Evolutionary conservation across 2,888 invertebrate species (phyloP).

Genomic region (Hanleya hanleyi): DNA sequence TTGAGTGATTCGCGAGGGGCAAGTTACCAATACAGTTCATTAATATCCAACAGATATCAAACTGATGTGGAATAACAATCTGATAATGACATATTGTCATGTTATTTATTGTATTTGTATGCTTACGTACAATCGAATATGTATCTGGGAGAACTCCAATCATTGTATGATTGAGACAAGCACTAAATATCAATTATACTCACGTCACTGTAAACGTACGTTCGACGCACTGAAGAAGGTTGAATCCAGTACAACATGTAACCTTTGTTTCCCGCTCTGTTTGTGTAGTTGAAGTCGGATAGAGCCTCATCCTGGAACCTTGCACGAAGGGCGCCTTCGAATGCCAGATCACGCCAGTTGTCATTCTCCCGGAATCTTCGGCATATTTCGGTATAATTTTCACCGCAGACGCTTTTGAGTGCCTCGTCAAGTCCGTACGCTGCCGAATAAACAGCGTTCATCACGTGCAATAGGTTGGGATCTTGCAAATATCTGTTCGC

Average conservation of each 20-base stretch:
- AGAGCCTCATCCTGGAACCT: constrained; percentile 56
- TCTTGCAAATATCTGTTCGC: constrained; percentile 59
- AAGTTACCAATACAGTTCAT: too few species aligned
- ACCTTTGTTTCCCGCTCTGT: constrained; percentile 60
- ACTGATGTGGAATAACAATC: too few species aligned
- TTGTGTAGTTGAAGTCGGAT: constrained; percentile 51
- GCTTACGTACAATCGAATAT: too few species aligned
- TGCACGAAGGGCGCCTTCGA: constrained; percentile 49
- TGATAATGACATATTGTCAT: too few species aligned
- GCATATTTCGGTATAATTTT: constrained; percentile 59
- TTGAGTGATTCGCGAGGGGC: too few species aligned
- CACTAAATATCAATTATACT: too few species aligned
- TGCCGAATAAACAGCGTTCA: constrained; percentile 67
- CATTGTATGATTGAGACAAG: too few species aligned
- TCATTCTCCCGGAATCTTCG: constrained; percentile 50
- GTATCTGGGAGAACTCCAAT: too few species aligned
- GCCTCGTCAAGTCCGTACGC: constrained; percentile 62
- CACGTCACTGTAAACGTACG: not conserved
- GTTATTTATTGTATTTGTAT: too few species aligned
- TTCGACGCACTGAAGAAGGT: not conserved
- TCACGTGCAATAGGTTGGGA: constrained; percentile 59
- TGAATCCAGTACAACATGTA: constrained; percentile 52
- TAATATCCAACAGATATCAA: too few species aligned
- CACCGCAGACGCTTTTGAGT: constrained; percentile 55
- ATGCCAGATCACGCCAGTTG: constrained; percentile 39